Conservation (phyloP, 2,113 vertebrate species). For the Salminus brasiliensis region DNA sequence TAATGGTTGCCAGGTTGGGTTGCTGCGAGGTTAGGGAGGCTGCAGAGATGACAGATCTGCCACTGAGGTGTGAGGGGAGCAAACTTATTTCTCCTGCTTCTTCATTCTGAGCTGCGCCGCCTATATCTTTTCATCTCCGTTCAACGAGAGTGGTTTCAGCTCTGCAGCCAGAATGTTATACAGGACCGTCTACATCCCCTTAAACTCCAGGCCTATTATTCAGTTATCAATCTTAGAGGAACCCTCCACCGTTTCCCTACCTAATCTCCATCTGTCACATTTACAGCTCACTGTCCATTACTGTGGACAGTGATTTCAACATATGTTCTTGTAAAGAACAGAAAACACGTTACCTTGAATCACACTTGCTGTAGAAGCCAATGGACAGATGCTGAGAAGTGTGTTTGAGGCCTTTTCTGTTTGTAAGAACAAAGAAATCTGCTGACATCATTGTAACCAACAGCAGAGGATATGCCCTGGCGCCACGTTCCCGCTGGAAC, state of each 20-base stretch:
- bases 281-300: not conserved
- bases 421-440: too few species aligned
- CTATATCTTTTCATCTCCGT: not conserved
- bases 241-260: too few species aligned
- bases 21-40: conserved; percentile 35
- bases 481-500: too few species aligned
- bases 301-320: not conserved
- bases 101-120: conserved; percentile 27
- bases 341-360: too few species aligned
- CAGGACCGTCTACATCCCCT: not conserved
- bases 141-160: conserved; percentile 10
- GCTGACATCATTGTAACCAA: too few species aligned
- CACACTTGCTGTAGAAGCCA: too few species aligned
- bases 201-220: not conserved
- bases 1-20: conserved; percentile 53
- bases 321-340: not conserved
- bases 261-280: not conserved
- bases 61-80: not conserved
- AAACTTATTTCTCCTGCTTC: conserved; percentile 20
- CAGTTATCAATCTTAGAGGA: not conserved
- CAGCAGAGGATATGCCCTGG: too few species aligned
- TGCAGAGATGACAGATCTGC: conserved; percentile 44
- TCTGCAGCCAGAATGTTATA: not conserved
- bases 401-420: too few species aligned
- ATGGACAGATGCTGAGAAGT: too few species aligned